phyloP scores from a whole-genome alignment of 2,888 invertebrate species.

The Deilephila porcellus region DNA sequence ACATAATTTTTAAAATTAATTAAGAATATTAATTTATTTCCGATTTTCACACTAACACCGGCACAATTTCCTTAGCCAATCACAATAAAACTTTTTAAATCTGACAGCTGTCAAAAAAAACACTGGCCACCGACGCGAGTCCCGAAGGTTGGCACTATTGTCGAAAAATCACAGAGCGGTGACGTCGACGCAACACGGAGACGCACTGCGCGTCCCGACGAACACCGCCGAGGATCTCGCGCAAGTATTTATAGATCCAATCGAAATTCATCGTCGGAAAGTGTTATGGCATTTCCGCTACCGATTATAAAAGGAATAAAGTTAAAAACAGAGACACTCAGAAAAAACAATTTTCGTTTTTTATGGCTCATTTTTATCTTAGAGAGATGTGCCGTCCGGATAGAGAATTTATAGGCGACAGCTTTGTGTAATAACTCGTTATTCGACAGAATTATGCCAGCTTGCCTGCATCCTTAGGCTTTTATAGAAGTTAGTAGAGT shows the following conservation, averaged over 20 bases:
- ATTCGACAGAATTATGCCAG: no score
- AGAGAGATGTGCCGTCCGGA: background rate
- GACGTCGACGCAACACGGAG: slow-evolving; percentile 54
- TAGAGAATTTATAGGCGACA: no score
- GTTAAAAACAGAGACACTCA: background rate
- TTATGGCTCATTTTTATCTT: background rate
- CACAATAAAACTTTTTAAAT: background rate
- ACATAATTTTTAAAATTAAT: background rate
- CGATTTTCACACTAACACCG: background rate
- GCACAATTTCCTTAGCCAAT: background rate
- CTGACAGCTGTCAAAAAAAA: slow-evolving; percentile 19
- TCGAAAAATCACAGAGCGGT: slow-evolving; percentile 29
- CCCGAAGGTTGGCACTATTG: slow-evolving; percentile 16
- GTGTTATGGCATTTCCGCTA: slow-evolving; percentile 31
- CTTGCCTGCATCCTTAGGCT: no score
- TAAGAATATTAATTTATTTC: background rate
- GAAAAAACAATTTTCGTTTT: background rate
- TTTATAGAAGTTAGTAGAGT: no score
- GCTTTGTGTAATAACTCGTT: no score
- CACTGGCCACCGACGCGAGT: slow-evolving; percentile 9
- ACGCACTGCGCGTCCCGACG: slow-evolving; percentile 67
- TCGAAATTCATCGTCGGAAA: slow-evolving; percentile 42
- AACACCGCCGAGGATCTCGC: slow-evolving; percentile 47
- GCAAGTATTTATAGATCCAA: slow-evolving; percentile 71
- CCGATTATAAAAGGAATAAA: background rate